A percentile compares a stretch with the other conserved stretches of the same genome.
Evolutionary conservation across 2,113 vertebrate species (phyloP).

Genomic region (Verasper variegatus): DNA sequence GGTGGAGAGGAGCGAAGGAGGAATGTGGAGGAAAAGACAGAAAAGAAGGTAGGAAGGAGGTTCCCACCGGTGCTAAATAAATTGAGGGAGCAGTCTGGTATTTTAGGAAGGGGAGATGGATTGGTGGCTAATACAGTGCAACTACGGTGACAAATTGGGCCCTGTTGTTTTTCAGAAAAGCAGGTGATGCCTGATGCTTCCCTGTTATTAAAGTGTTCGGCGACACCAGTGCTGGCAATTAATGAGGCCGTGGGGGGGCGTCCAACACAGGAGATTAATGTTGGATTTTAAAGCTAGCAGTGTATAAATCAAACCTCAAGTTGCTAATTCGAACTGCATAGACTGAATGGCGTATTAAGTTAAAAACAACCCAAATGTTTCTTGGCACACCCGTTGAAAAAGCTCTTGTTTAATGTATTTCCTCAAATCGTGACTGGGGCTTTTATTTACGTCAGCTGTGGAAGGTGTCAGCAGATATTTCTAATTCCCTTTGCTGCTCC

Average conservation of each 20-base stretch:
- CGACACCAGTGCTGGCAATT: constrained; percentile 41
- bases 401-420: constrained; percentile 11
- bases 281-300: constrained; percentile 28
- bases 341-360: constrained; percentile 26
- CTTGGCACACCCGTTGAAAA: constrained; percentile 45
- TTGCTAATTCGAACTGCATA: constrained; percentile 34
- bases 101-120: constrained; percentile 55
- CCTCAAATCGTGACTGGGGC: neutral
- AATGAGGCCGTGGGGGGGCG: constrained; percentile 42
- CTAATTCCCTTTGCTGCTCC: neutral
- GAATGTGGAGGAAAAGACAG: neutral
- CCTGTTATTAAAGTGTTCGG: constrained; percentile 7
- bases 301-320: constrained; percentile 47
- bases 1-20: constrained; percentile 1
- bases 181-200: constrained; percentile 1
- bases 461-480: neutral
- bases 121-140: constrained; percentile 40
- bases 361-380: constrained; percentile 40
- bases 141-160: constrained; percentile 37
- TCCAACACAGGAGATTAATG: constrained; percentile 61
- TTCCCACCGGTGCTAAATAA: constrained; percentile 27
- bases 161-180: constrained; percentile 37
- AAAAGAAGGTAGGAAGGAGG: neutral
- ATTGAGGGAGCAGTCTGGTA: constrained; percentile 13
- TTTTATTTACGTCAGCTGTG: neutral